Evolutionary conservation across 2,797 vertebrate species (phyloP), one percentile per base, ranked within the genome.

Genomic region (Ctenopoma kingsleyae): DNA sequence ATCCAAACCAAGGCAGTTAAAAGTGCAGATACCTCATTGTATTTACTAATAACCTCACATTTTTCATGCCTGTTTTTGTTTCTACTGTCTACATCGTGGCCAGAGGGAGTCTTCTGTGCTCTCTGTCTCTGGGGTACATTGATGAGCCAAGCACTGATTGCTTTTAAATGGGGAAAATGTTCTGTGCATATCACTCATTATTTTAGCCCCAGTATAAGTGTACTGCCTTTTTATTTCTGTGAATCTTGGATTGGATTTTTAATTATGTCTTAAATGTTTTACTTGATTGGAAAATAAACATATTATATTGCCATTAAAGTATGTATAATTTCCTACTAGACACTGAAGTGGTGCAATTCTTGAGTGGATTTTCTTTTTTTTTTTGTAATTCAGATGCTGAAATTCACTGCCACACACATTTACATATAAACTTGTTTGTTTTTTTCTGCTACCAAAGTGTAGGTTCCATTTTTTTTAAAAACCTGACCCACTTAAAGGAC

Each of bases 281-380:
- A 90, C 87, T 89, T 90, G 85, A 92, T 90, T 92, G 88, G 83
- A 90, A 91, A 92, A 90, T 90, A 91, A 93, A 90, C 80, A 47
- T 87, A 92, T 91, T 90, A 86, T 91, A 89, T 87, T 87, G 83
- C 79, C 82, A 91, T 91, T 89, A 86, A 88, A 91, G 61, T 87
- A 85, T 88, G 82, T 85, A 82, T 86, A 73, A 79, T 88, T 89
- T 88, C 74, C 67, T 84, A 77, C 52, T 76, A 77, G 67, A 79
- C 46, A 74, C 1, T 59, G 62, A 36, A 19, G 61, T 83, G 69
- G 25, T 61, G 56, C 48, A n/a, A 32, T 69, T 15, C n/a, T 68
- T 63, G 32, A 2, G 57, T 67, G 13, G 10, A 40, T 58, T 32
- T 61, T 57, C 0, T n/a, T 51, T 13, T 49, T 30, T 35, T 48